Evolutionary conservation across 2,113 vertebrate species (phyloP), one percentile per base, ranked within the genome.

Genomic region (Charina bottae): DNA sequence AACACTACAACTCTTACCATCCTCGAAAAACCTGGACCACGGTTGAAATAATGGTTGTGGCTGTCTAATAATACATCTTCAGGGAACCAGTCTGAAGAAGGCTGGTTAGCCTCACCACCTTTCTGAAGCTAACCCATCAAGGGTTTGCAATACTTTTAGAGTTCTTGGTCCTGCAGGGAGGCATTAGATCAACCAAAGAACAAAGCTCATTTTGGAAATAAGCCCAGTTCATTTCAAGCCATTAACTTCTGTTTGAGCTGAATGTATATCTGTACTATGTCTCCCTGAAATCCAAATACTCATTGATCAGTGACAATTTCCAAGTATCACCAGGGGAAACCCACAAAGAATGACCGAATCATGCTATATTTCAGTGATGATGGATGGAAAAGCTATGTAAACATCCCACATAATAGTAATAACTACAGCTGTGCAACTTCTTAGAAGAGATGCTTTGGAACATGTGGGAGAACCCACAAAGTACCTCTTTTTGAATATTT

Each of bases 381-480:
- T 89, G 87, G 93, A 92, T 88, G 87, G 90, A 42, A 92, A 92
- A 92, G 28, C 56, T 84, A 84, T 64, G 72, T 9, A 24, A 55
- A 59, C 83, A 54, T 53, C 86, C 88, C 93, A 94, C 92, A 92
- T 91, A 94, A 89, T 58, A 94, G 92, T 42, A 94, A 95, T 78
- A 78, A 42, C 72, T 33, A 42, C 72, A 78, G 72, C 72, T 78
- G 72, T 17, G 33, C 33, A 42, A 78, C 3, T 78, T 78, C 72
- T 42, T 78, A 78, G 72, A 42, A 78, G 17, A 78, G 33, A 78
- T 3, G 7, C 72, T 78, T 78, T 78, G 72, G 33, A 42, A 37
- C 21, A 21, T 23, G 33, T 42, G 33, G 72, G 72, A 78, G 72
- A 78, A 42, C 33, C 33, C 17, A 42, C 72, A 78, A 42, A 78